Percentiles rank a stretch among this genome's conserved stretches.
These are phyloP conservation scores for Drosophila prolongata DNA, from an alignment of 2,888 invertebrate species.

Conservation along the genomic window DNA sequence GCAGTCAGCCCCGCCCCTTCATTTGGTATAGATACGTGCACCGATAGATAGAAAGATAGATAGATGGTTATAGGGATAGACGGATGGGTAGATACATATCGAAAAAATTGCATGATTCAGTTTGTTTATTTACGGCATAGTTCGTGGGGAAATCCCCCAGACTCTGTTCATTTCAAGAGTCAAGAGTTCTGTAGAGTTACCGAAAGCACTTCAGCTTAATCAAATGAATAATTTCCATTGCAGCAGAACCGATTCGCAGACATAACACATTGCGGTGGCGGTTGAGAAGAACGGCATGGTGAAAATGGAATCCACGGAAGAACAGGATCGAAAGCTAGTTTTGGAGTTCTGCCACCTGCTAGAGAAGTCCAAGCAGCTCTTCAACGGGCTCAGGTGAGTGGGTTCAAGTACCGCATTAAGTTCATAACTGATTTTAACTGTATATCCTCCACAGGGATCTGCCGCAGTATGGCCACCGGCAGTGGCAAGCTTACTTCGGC, in stretches of 20 bases:
- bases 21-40: constrained; percentile 34
- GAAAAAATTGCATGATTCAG: constrained; percentile 47
- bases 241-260: constrained; percentile 80
- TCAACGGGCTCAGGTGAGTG: constrained; percentile 94
- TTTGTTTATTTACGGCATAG: constrained; percentile 44
- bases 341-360: constrained; percentile 97
- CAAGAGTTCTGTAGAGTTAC: constrained; percentile 1
- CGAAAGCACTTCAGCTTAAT: constrained; percentile 1
- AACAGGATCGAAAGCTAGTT: constrained; percentile 95
- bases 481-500: constrained; percentile 99
- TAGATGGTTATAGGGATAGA: constrained; percentile 4
- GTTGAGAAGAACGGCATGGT: constrained; percentile 86
- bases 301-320: constrained; percentile 92
- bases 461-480: constrained; percentile 98
- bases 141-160: constrained; percentile 14
- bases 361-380: constrained; percentile 98
- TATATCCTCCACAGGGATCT: constrained; percentile 89
- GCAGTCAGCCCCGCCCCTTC: constrained; percentile 25
- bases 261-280: constrained; percentile 83
- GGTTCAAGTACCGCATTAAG: too few species aligned
- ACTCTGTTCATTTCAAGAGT: not conserved
- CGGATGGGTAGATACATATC: constrained; percentile 23
- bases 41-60: constrained; percentile 17
- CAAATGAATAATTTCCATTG: constrained; percentile 28
- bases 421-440: not conserved